Evolutionary conservation across 2,797 vertebrate genomes (phyloP).

Genomic region (Picus viridis): DNA sequence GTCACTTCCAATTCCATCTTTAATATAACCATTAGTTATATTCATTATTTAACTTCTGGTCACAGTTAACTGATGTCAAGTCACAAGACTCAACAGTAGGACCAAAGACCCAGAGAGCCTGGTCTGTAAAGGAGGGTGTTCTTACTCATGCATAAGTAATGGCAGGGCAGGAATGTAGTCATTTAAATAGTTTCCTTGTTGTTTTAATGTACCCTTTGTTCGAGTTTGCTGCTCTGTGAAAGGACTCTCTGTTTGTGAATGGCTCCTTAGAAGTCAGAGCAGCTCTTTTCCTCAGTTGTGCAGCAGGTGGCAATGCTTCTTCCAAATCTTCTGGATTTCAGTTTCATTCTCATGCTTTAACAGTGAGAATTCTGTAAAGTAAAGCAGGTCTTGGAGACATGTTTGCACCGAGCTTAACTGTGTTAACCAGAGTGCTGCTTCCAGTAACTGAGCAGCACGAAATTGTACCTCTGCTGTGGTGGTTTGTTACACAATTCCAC

Average conservation of each 20-base stretch:
- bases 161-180: background rate
- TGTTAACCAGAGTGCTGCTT: background rate
- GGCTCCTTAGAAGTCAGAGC: background rate
- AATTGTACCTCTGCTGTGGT: background rate
- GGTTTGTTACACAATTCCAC: background rate
- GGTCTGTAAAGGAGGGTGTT: background rate
- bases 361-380: background rate
- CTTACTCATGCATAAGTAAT: background rate
- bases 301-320: constrained; percentile 35
- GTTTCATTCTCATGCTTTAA: background rate
- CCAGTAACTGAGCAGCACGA: background rate
- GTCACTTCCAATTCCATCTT: background rate
- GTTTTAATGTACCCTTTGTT: background rate
- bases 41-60: background rate
- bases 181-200: background rate
- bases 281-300: background rate
- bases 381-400: background rate
- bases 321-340: background rate
- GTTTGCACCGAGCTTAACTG: background rate
- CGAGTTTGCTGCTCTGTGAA: background rate
- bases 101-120: background rate
- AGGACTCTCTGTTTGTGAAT: background rate
- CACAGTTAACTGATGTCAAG: background rate
- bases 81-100: background rate
- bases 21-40: background rate